Percentiles rank a stretch among this genome's conserved stretches.
Conservation (phyloP, 2,888 invertebrate genomes). For the Erebia aethiops region DNA sequence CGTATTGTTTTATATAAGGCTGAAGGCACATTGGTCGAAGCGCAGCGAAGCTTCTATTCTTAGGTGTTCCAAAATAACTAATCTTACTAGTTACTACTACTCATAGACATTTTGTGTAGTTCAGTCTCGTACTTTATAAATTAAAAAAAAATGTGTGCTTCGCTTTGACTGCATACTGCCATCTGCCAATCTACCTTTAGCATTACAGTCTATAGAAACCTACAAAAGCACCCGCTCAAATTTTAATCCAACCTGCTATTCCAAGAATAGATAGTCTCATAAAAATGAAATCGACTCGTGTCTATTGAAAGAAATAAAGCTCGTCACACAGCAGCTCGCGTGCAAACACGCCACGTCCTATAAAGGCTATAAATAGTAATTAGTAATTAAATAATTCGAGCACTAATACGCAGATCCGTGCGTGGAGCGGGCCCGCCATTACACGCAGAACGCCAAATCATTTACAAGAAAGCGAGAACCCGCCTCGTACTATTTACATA, state of each 20-base stretch:
- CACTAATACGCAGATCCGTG: conserved; percentile 58
- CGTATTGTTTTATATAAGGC: too few species aligned
- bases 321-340: conserved; percentile 46
- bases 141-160: too few species aligned
- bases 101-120: too few species aligned
- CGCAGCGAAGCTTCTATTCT: too few species aligned
- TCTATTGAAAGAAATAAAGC: conserved; percentile 22
- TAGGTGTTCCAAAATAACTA: too few species aligned
- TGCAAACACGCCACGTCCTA: conserved; percentile 51
- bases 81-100: too few species aligned
- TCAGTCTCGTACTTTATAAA: too few species aligned
- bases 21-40: too few species aligned
- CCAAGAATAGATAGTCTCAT: conserved; percentile 2
- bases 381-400: conserved; percentile 76
- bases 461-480: conserved; percentile 80
- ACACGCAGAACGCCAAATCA: conserved; percentile 76
- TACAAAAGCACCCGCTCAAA: background rate
- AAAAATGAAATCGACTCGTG: background rate
- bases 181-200: too few species aligned
- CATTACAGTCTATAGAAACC: too few species aligned
- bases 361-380: conserved; percentile 66
- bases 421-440: conserved; percentile 65
- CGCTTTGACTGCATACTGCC: too few species aligned
- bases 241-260: background rate
- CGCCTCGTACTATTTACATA: conserved; percentile 77